A percentile compares a stretch with the other conserved stretches of the same genome.
Evolutionary conservation across 2,113 vertebrate genomes (phyloP).

Genomic region (Rhombomys opimus): DNA sequence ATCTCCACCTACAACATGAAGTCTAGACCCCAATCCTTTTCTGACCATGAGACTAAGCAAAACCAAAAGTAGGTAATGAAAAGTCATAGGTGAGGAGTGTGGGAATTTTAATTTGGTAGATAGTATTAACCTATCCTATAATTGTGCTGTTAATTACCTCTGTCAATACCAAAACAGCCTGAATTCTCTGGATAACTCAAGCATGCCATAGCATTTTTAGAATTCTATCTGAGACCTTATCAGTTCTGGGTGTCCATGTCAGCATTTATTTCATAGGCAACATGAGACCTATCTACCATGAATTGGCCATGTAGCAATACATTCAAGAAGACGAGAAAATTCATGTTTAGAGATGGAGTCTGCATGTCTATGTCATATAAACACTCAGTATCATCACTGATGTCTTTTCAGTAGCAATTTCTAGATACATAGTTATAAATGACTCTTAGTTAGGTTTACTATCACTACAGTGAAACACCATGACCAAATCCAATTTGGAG

Average conservation of each 20-base stretch:
- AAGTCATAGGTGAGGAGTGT: not conserved
- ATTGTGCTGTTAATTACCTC: no score
- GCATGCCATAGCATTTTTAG: not conserved
- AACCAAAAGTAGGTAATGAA: not conserved
- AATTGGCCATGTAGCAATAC: not conserved
- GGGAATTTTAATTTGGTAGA: not conserved
- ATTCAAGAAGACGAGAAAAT: not conserved
- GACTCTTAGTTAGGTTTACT: not conserved
- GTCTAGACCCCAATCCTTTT: not conserved
- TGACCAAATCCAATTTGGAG: not conserved
- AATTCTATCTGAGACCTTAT: not conserved
- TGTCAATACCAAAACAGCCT: not conserved
- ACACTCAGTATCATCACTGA: not conserved
- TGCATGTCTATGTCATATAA: not conserved
- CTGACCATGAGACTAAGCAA: not conserved
- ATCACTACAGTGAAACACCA: not conserved
- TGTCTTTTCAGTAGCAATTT: not conserved
- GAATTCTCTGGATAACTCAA: no score
- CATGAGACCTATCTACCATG: not conserved
- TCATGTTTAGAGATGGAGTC: not conserved
- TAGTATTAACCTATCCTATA: not conserved
- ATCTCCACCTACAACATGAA: not conserved
- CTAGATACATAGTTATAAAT: not conserved
- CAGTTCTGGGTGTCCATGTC: not conserved
- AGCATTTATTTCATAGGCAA: not conserved